Evolutionary conservation across 2,113 vertebrate genomes (phyloP).

Genomic region (Nipponia nippon): DNA sequence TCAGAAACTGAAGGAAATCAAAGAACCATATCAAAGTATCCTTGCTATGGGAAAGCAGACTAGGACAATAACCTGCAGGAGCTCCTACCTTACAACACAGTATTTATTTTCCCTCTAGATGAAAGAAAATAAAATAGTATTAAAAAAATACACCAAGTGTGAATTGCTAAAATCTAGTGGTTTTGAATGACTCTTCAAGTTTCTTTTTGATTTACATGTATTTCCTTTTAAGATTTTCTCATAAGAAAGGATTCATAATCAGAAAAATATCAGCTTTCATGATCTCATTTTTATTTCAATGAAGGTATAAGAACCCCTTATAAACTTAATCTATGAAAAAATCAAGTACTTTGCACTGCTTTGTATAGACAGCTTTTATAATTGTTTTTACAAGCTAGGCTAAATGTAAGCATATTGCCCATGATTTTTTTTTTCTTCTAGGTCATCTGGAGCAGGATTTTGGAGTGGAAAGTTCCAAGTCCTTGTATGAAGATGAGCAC

Average conservation of each 20-base stretch:
- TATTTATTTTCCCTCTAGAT: neutral
- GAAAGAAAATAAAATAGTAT: neutral
- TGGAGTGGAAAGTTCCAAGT: neutral
- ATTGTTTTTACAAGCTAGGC: neutral
- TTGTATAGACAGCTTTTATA: neutral
- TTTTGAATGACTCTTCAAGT: neutral
- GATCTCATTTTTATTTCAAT: neutral
- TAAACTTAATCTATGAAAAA: neutral
- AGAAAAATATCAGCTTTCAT: neutral
- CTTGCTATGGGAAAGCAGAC: neutral
- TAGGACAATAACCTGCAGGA: neutral
- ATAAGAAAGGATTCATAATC: neutral
- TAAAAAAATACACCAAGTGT: neutral
- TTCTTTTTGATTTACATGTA: neutral
- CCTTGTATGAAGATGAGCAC: neutral
- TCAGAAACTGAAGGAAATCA: neutral
- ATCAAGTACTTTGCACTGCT: neutral
- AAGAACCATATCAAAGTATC: neutral
- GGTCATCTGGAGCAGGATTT: neutral
- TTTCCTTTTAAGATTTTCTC: neutral
- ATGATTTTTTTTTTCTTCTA: neutral
- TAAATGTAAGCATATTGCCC: neutral
- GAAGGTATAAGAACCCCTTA: neutral
- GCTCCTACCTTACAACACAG: neutral
- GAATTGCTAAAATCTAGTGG: neutral